These are phyloP conservation scores for Uromys caudimaculatus DNA, from an alignment of 2,797 vertebrate species.

Conservation along the genomic window DNA sequence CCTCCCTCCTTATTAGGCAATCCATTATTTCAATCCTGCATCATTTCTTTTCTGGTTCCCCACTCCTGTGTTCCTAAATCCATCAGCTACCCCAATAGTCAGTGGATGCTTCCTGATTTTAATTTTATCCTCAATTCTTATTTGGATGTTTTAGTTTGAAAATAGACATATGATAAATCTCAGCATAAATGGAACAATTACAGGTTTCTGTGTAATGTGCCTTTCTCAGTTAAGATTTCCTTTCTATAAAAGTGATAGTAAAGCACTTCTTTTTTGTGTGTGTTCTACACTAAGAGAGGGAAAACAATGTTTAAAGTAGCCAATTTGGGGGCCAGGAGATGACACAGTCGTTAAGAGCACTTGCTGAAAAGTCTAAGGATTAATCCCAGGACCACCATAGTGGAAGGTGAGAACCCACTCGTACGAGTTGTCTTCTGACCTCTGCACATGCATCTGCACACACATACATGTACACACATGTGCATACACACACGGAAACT, in stretches of 20 bases:
- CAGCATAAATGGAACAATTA: not conserved
- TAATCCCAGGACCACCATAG: not conserved
- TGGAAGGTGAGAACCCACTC: not conserved
- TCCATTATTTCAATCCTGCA: not conserved
- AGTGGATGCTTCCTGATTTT: not conserved
- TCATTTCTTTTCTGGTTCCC: not conserved
- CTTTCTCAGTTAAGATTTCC: slow-evolving; percentile 33
- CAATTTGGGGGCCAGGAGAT: not conserved
- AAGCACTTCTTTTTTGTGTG: not conserved
- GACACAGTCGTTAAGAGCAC: not conserved
- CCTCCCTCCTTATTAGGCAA: too few species aligned
- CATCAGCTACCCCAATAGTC: not conserved
- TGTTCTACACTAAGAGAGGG: not conserved
- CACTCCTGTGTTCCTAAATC: not conserved
- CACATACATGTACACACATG: too few species aligned
- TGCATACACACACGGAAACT: too few species aligned
- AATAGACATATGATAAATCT: not conserved
- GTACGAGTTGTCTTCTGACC: not conserved
- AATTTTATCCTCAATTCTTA: slow-evolving; percentile 52
- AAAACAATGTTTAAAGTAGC: slow-evolving; percentile 16
- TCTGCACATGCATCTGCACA: rapidly evolving
- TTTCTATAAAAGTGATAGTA: not conserved
- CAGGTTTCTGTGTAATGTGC: not conserved
- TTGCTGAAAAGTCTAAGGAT: not conserved
- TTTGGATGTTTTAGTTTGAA: slow-evolving; percentile 31